Percentiles rank a stretch among this genome's conserved stretches.
These are phyloP conservation scores for Zosterops pallidus DNA, from an alignment of 2,113 vertebrate genomes.

Conservation along the genomic window DNA sequence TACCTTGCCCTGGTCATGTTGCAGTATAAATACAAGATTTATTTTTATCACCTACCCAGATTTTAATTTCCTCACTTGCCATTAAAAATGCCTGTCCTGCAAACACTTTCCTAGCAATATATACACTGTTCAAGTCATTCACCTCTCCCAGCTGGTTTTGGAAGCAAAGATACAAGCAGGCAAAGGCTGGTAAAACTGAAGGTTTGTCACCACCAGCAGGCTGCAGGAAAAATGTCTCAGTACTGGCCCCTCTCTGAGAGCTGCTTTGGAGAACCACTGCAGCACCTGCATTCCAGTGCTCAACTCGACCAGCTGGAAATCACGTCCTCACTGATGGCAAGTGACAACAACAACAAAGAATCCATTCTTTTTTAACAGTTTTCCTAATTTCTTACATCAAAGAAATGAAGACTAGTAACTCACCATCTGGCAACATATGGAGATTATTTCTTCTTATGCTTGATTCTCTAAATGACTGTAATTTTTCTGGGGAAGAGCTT, in stretches of 20 bases:
- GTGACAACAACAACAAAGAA: not conserved
- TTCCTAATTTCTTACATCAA: not conserved
- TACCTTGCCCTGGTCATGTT: not conserved
- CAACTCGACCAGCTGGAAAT: not conserved
- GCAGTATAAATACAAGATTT: not conserved
- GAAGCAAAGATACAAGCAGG: not conserved
- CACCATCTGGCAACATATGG: constrained; percentile 87
- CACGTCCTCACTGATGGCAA: not conserved
- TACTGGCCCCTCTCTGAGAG: constrained; percentile 54
- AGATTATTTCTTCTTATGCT: constrained; percentile 93
- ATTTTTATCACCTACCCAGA: not conserved
- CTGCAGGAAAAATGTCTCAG: not conserved
- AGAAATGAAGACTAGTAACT: constrained; percentile 14
- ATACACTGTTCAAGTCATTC: not conserved
- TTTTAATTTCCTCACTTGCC: not conserved
- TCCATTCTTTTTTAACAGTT: not conserved
- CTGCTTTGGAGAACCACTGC: not conserved
- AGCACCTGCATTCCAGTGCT: not conserved
- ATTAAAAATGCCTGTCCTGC: not conserved
- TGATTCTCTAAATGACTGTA: constrained; percentile 87
- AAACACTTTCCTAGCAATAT: not conserved
- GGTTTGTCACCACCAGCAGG: not conserved
- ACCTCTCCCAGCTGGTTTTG: not conserved
- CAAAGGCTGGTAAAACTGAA: not conserved
- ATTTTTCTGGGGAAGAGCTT: constrained; percentile 86